Evolutionary conservation across 2,797 vertebrate genomes (phyloP).

Genomic region (Acanthurus lineatus): DNA sequence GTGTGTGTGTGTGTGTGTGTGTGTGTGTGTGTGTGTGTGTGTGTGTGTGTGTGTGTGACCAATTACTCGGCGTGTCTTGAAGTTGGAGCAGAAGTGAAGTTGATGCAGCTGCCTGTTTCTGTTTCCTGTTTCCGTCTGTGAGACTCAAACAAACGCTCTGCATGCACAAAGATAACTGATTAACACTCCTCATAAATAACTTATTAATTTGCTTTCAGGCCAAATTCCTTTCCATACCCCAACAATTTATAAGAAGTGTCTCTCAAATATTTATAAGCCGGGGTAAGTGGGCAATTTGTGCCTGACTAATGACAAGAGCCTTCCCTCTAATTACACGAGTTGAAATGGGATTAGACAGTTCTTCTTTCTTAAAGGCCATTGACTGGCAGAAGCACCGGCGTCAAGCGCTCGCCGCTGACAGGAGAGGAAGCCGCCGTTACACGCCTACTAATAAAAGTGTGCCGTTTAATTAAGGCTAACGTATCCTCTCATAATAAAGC

Average conservation of each 20-base stretch:
- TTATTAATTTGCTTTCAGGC: conserved; percentile 76
- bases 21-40: too few relatives aligned
- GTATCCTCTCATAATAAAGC: conserved; percentile 65
- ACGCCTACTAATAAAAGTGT: conserved; percentile 68
- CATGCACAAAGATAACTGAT: conserved; percentile 57
- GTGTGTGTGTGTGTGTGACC: too few relatives aligned
- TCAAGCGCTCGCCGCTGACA: conserved; percentile 53
- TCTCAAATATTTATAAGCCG: conserved; percentile 72
- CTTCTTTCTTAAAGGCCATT: conserved; percentile 56
- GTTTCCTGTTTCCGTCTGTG: too few relatives aligned
- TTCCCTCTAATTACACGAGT: conserved; percentile 77
- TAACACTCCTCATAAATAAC: conserved; percentile 73
- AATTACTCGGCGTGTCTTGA: too few relatives aligned
- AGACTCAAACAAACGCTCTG: conserved; percentile 23
- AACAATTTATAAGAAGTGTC: conserved; percentile 61
- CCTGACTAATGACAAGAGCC: conserved; percentile 67
- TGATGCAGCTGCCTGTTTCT: background rate
- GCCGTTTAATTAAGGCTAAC: conserved; percentile 76
- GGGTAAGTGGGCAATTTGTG: conserved; percentile 71
- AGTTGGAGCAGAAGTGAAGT: too few relatives aligned
- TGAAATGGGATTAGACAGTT: conserved; percentile 76
- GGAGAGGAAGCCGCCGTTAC: conserved; percentile 44
- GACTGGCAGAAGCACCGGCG: conserved; percentile 53
- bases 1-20: background rate
- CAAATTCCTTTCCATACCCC: conserved; percentile 59